Evolutionary conservation across 53 echinoderm and acorn worm genomes (phyloP), one percentile per base, ranked within the genome.

Genomic region (Echinarachnius parma): DNA sequence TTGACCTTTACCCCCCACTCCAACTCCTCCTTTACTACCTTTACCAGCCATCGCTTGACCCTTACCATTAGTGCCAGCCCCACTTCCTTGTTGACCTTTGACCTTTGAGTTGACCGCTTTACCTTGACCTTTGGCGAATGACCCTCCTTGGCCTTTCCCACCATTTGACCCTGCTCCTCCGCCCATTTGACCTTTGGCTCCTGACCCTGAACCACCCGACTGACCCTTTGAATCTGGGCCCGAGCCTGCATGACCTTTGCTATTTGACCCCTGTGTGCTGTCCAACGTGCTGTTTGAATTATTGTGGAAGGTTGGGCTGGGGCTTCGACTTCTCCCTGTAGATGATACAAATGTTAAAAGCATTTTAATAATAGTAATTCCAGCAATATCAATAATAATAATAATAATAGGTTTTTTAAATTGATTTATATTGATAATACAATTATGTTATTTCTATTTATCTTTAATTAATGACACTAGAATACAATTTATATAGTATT

Each of bases 321-420:
- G 89, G 60, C 93, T 93, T 1, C 89, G 81, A 80, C 93, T 93
- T 5, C 89, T 82, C 8, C 93, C 93, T 93, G 64, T 14, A 80
- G 53, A 7, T 59, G 20, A 56, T 11, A 39, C 42, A 39, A 31
- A 50, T 14, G 20, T 2, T 50, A 47, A 28, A 7, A 30, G 14
- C 30, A 52, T 52, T n/a, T n/a, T n/a, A n/a, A n/a, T n/a, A n/a
- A n/a, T n/a, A n/a, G n/a, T n/a, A n/a, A n/a, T n/a, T n/a, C n/a
- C n/a, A n/a, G n/a, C n/a, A n/a, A n/a, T n/a, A n/a, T n/a, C n/a
- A n/a, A n/a, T n/a, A n/a, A n/a, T n/a, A n/a, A n/a, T n/a, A n/a
- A n/a, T n/a, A n/a, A n/a, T n/a, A n/a, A n/a, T n/a, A n/a, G n/a
- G n/a, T n/a, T n/a, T n/a, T n/a, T n/a, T n/a, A n/a, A n/a, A n/a